Evolutionary conservation across 2,113 vertebrate species (phyloP), one percentile per base, ranked within the genome.

Genomic region (Esox niger): DNA sequence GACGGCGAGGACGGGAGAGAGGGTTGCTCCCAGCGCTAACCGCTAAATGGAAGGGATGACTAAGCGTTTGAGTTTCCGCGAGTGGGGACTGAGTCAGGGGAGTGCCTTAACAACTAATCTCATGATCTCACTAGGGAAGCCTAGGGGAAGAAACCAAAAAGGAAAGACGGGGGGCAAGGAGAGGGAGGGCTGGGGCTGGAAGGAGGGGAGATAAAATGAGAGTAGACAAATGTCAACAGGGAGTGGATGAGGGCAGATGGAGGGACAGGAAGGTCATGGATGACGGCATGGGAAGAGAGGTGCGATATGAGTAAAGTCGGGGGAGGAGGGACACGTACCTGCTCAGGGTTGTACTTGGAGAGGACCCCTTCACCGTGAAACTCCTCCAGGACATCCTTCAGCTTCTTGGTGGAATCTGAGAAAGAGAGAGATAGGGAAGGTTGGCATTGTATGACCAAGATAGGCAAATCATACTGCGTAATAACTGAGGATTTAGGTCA

Each of bases 341-440:
- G 91, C 66, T 95, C 94, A 0, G 94, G 93, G 62, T 95, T 94
- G 86, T 94, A 95, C 78, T 92, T 94, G 79, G 93, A 91, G 59
- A 95, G 93, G 30, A 94, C 79, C 0, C 95, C 95, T 0, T 93
- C 92, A 7, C 93, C 92, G 0, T 94, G 90, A 84, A 98, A 97
- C 85, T 98, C 95, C 80, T 93, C 87, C 86, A 98, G 88, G 49
- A 97, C 95, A 84, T 98, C 95, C 82, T 96, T 98, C 69, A 98
- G 90, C 88, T 96, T 96, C 90, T 95, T 98, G 8, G 89, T 90
- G 67, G 96, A 97, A 88, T 98, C 96, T 98, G 75, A 43, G n/a
- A 52, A 21, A 52, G 47, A 52, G 47, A 52, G 47, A 52, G n/a
- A 52, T 17, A 52, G 47, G n/a, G 47, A 52, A n/a, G 21, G 47